phyloP scores from a whole-genome alignment of 2,888 invertebrate species.

The Sphaerophoria rueppellii region DNA sequence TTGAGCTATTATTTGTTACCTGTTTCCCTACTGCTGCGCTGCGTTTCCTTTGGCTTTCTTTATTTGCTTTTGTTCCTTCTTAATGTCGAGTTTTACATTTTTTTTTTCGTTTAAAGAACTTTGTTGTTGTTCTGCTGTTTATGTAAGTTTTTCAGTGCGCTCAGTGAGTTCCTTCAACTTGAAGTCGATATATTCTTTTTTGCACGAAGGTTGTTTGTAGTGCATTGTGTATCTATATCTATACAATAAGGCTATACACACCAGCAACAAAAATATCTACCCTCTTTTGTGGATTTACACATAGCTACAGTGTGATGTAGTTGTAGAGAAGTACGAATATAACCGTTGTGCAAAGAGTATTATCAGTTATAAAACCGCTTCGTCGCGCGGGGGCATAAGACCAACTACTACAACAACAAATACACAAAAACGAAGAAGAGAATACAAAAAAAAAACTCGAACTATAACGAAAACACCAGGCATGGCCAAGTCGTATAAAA shows the following conservation, averaged over 20 bases:
- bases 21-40: constrained; percentile 72
- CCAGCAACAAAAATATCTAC: constrained; percentile 49
- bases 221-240: constrained; percentile 30
- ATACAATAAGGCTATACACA: constrained; percentile 16
- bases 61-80: constrained; percentile 62
- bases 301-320: constrained; percentile 22
- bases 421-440: constrained; percentile 27
- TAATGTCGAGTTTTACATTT: constrained; percentile 68
- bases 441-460: constrained; percentile 35
- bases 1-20: constrained; percentile 66
- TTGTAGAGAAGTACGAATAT: constrained; percentile 30
- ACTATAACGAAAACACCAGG: constrained; percentile 71
- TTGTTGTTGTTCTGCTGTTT: constrained; percentile 49
- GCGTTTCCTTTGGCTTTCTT: constrained; percentile 56
- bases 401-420: neutral
- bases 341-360: constrained; percentile 70
- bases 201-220: constrained; percentile 55
- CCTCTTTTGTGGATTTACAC: constrained; percentile 47
- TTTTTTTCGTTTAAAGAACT: constrained; percentile 31
- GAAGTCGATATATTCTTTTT: constrained; percentile 61
- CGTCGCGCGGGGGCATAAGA: constrained; percentile 44
- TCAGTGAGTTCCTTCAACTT: constrained; percentile 72
- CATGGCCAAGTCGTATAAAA: constrained; percentile 55
- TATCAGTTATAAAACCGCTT: constrained; percentile 67
- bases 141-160: constrained; percentile 60